These are phyloP conservation scores for Chondrosia reniformis DNA, from an alignment of 37 sponge, comb jelly and placozoan species.

Conservation along the genomic window DNA sequence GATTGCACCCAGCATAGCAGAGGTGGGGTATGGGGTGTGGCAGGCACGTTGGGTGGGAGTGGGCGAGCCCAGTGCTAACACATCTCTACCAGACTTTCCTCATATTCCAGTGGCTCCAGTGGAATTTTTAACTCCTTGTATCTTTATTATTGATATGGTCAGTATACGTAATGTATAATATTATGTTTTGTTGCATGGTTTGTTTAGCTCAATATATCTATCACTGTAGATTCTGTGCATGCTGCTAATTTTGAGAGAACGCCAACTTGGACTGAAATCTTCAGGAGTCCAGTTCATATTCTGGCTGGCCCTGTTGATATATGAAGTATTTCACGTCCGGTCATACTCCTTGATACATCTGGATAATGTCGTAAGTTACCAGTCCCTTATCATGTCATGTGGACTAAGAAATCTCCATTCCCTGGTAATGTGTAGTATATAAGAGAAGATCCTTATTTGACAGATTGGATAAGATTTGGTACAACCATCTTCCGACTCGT, in stretches of 20 bases:
- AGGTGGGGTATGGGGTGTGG: slow-evolving; percentile 29
- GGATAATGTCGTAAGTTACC: slow-evolving; percentile 41
- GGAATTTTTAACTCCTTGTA: slow-evolving; percentile 28
- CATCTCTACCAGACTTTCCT: neutral
- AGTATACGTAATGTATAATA: neutral
- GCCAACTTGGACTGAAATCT: slow-evolving; percentile 40
- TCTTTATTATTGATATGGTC: slow-evolving; percentile 29
- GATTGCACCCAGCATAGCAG: slow-evolving; percentile 33
- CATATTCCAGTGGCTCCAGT: slow-evolving; percentile 18
- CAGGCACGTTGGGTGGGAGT: slow-evolving; percentile 7
- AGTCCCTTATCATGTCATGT: too few relatives aligned
- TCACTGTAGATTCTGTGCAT: slow-evolving; percentile 28
- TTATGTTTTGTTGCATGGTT: neutral
- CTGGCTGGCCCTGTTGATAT: slow-evolving; percentile 54
- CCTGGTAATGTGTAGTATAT: too few relatives aligned
- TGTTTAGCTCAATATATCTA: neutral
- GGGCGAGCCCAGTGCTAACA: neutral
- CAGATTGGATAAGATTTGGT: too few relatives aligned
- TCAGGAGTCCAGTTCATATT: slow-evolving; percentile 52
- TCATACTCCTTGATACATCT: slow-evolving; percentile 27
- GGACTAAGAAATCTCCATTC: too few relatives aligned
- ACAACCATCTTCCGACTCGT: slow-evolving; percentile 37
- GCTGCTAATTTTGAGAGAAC: slow-evolving; percentile 32
- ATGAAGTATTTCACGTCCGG: slow-evolving; percentile 36
- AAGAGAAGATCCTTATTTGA: too few relatives aligned